Conservation (phyloP, 2,888 invertebrate species). For the Drosophila rellima region DNA sequence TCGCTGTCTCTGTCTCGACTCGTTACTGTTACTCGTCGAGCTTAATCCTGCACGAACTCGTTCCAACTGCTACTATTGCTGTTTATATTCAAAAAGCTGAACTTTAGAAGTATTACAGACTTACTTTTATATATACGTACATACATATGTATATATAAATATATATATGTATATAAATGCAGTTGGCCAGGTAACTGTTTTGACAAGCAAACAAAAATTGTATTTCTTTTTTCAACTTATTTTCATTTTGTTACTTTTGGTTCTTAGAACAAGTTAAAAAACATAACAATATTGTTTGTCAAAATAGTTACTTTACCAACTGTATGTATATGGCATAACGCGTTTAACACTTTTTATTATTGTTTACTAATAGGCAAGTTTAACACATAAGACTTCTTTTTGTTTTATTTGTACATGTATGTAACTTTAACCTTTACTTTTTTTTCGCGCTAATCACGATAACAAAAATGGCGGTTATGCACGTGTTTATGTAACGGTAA, state of each 20-base stretch:
- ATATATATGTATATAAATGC: constrained; percentile 7
- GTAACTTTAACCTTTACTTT: constrained; percentile 22
- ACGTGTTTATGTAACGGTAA: constrained; percentile 29
- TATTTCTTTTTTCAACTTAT: not conserved
- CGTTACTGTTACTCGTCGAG: constrained; percentile 19
- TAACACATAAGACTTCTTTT: constrained; percentile 56
- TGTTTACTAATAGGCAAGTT: constrained; percentile 75
- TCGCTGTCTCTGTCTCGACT: not conserved
- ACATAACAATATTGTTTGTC: not conserved
- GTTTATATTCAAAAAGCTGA: constrained; percentile 56
- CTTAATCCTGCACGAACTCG: constrained; percentile 14
- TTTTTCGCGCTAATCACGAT: not conserved
- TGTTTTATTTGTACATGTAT: constrained; percentile 41
- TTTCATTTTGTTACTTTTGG: not conserved
- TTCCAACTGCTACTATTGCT: constrained; percentile 31
- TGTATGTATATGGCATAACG: constrained; percentile 50
- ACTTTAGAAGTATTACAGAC: constrained; percentile 73
- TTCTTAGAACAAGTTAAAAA: not conserved
- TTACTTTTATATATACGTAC: constrained; percentile 43
- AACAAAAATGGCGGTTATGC: constrained; percentile 18
- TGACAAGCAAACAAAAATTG: not conserved
- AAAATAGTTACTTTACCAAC: not conserved
- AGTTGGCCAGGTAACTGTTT: not conserved
- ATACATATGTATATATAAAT: constrained; percentile 6
- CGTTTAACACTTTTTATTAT: constrained; percentile 71